Conservation (phyloP, 2,797 vertebrate genomes). For the Gymnoscopelus braueri region DNA sequence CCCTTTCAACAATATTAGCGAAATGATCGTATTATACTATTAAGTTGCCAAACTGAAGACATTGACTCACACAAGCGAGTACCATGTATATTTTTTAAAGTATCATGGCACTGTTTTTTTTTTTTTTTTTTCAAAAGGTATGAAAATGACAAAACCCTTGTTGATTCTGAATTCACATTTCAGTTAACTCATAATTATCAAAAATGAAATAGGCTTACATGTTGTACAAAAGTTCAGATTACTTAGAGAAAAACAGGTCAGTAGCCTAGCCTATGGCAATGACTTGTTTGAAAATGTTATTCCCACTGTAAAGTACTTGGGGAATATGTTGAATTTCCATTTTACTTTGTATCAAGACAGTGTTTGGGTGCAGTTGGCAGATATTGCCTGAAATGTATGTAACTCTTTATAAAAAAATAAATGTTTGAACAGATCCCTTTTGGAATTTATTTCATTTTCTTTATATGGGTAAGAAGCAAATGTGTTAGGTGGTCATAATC, state of each 20-base stretch:
- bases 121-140: conserved; percentile 21
- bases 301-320: conserved; percentile 38
- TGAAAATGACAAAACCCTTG: neutral
- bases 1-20: conserved; percentile 49
- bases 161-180: neutral
- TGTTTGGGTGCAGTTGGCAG: conserved; percentile 66
- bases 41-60: conserved; percentile 67
- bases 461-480: no score
- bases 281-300: conserved; percentile 66
- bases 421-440: conserved; percentile 21
- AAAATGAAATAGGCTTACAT: conserved; percentile 61
- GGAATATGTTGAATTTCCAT: conserved; percentile 67
- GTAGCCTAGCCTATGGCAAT: conserved; percentile 62
- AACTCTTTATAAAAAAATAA: conserved; percentile 74
- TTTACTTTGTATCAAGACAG: conserved; percentile 63
- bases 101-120: conserved; percentile 8
- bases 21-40: conserved; percentile 49
- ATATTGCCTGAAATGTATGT: conserved; percentile 71
- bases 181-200: conserved; percentile 37
- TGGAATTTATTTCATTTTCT: neutral
- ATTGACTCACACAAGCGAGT: conserved; percentile 49
- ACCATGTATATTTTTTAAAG: conserved; percentile 40
- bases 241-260: conserved; percentile 61
- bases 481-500: no score
- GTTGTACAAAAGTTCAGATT: conserved; percentile 71